Percentiles rank a stretch among this genome's conserved stretches.
These are phyloP conservation scores for Kryptolebias marmoratus DNA, from an alignment of 2,113 vertebrate species.

Conservation along the genomic window DNA sequence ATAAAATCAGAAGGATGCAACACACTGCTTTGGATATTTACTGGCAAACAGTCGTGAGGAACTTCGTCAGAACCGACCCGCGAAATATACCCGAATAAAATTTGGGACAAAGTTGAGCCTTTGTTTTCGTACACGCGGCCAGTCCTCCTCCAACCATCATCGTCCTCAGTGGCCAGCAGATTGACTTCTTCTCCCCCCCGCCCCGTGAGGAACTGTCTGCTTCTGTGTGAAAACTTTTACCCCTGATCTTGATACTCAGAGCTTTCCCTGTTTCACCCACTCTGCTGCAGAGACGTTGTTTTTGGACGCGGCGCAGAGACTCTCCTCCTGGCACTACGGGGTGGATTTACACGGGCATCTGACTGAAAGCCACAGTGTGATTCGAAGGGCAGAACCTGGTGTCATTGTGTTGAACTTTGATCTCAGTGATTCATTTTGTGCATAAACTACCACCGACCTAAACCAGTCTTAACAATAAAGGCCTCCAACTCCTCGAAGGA, in stretches of 20 bases:
- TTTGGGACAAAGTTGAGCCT: slow-evolving; percentile 13
- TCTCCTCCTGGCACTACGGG: slow-evolving; percentile 11
- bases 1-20: slow-evolving; percentile 24
- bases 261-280: slow-evolving; percentile 36
- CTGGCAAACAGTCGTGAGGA: slow-evolving; percentile 18
- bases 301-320: slow-evolving; percentile 18
- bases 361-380: slow-evolving; percentile 12
- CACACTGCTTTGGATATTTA: slow-evolving; percentile 27
- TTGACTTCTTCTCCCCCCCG: slow-evolving; percentile 24
- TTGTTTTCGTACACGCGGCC: slow-evolving; percentile 14
- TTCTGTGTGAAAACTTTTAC: slow-evolving; percentile 17
- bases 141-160: slow-evolving; percentile 4
- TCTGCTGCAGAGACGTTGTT: slow-evolving; percentile 48
- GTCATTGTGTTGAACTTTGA: slow-evolving; percentile 2
- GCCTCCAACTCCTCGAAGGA: no score
- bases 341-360: slow-evolving; percentile 4
- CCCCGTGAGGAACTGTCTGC: slow-evolving; percentile 30
- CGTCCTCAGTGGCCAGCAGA: slow-evolving; percentile 19
- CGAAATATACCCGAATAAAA: slow-evolving; percentile 15
- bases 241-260: slow-evolving; percentile 29
- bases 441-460: not conserved
- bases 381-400: slow-evolving; percentile 39
- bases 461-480: not conserved
- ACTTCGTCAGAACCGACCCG: slow-evolving; percentile 40
- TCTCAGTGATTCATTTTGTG: not conserved